Evolutionary conservation across 2,888 invertebrate species (phyloP).

Genomic region (Erynnis tages): DNA sequence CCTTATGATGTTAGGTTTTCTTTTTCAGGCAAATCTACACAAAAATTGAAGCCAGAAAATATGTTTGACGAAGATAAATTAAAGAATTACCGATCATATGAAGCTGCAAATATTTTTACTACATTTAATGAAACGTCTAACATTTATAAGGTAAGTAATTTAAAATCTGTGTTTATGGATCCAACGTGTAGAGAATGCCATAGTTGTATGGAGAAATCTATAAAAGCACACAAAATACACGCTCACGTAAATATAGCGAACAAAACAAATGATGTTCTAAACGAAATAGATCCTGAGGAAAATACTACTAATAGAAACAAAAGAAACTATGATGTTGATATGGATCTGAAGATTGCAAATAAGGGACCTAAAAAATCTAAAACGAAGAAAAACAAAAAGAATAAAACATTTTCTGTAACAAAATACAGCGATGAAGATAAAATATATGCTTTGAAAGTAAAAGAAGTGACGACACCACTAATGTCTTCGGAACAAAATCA

Average conservation of each 20-base stretch:
- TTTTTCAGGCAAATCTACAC: conserved; percentile 28
- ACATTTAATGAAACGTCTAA: conserved; percentile 40
- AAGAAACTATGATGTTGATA: conserved; percentile 34
- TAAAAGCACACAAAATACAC: conserved; percentile 43
- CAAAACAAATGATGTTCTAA: conserved; percentile 37
- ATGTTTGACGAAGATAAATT: background rate
- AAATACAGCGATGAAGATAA: conserved; percentile 53
- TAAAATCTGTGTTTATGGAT: conserved; percentile 46
- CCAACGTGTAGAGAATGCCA: conserved; percentile 46
- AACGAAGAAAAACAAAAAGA: conserved; percentile 43
- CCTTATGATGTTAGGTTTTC: background rate
- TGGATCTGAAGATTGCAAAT: conserved; percentile 25
- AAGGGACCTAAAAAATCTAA: conserved; percentile 35
- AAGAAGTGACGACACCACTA: conserved; percentile 41
- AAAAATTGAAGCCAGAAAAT: background rate
- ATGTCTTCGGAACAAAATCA: conserved; percentile 32
- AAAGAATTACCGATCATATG: background rate
- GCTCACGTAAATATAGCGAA: conserved; percentile 31
- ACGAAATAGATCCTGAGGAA: conserved; percentile 38
- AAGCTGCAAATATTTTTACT: conserved; percentile 35
- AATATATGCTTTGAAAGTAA: conserved; percentile 58
- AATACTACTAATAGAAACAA: conserved; percentile 38
- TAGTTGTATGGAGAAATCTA: conserved; percentile 52
- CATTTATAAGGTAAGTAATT: conserved; percentile 36
- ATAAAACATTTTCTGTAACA: conserved; percentile 48